Conservation (phyloP, 1,140 invertebrate genomes). For the Aporrectodea caliginosa region DNA sequence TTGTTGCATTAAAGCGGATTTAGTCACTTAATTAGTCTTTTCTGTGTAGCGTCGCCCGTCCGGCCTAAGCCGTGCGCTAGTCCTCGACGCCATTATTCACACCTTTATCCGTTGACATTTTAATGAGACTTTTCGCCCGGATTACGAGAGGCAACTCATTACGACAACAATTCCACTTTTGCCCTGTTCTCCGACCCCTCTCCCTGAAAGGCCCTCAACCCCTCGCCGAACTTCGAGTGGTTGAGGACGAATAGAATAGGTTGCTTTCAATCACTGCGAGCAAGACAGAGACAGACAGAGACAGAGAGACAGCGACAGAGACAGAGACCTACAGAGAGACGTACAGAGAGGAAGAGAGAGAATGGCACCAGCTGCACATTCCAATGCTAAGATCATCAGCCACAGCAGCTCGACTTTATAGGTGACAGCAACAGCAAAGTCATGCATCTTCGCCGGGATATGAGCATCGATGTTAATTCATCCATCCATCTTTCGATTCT, state of each 20-base stretch:
- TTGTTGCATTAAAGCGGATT: neutral
- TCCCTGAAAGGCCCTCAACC: no score
- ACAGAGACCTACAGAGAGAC: neutral
- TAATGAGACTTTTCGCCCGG: neutral
- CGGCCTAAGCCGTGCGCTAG: neutral
- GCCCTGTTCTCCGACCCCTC: no score
- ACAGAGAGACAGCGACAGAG: neutral
- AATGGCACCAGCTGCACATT: no score
- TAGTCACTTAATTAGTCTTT: slow-evolving; percentile 3
- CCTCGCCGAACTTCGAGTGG: no score
- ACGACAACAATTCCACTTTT: neutral
- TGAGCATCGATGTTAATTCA: no score
- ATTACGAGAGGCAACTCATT: neutral
- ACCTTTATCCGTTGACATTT: neutral
- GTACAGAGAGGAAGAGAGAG: no score
- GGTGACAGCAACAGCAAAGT: no score
- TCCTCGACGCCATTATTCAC: neutral
- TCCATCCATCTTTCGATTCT: no score
- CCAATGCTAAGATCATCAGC: no score
- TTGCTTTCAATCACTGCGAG: neutral
- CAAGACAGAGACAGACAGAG: neutral
- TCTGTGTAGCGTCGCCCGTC: neutral
- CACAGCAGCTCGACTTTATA: no score
- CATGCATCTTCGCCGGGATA: no score
- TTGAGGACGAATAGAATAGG: no score